Evolutionary conservation across 1,140 invertebrate species (phyloP).

Genomic region (Riptortus pedestris): DNA sequence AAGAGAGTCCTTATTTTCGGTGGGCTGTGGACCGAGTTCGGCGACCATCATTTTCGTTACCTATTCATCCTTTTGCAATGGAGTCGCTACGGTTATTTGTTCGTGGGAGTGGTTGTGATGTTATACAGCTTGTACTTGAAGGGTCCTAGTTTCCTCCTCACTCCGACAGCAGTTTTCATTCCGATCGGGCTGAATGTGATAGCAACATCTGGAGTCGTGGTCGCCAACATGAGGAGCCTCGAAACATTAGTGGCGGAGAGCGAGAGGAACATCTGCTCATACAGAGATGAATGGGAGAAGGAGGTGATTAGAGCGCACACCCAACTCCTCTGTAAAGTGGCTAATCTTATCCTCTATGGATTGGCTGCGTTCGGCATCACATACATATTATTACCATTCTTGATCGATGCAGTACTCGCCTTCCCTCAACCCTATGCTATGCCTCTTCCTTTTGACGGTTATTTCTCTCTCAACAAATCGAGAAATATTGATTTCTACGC

Average conservation of each 20-base stretch:
- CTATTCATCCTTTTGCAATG: background rate
- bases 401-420: background rate
- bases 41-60: background rate
- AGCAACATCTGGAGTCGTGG: background rate
- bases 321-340: background rate
- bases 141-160: background rate
- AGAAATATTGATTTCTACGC: slow-evolving; percentile 3
- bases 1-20: background rate
- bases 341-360: background rate
- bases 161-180: background rate
- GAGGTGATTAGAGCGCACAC: background rate
- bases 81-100: background rate
- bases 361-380: background rate
- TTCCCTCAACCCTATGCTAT: background rate
- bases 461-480: background rate
- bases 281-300: background rate
- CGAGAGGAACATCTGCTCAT: background rate
- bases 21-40: background rate
- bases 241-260: background rate
- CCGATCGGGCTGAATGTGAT: background rate
- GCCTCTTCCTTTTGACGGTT: background rate
- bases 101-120: background rate
- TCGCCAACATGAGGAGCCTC: background rate
- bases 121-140: background rate
- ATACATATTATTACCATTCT: background rate